Conservation (phyloP, 2,113 vertebrate genomes). For the Callospermophilus lateralis region DNA sequence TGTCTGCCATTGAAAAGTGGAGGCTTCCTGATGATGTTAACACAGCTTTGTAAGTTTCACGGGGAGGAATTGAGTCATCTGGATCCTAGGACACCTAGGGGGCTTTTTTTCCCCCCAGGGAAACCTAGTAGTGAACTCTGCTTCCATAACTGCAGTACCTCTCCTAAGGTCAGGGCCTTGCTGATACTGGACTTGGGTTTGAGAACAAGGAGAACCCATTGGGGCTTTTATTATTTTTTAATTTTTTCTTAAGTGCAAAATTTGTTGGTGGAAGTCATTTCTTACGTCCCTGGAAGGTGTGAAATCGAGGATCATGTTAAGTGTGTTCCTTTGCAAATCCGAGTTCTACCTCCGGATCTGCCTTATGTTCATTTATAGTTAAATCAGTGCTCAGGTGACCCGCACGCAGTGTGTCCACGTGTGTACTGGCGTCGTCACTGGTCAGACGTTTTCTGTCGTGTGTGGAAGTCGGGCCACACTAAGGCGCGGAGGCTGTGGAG, state of each 20-base stretch:
- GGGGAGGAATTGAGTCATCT: background rate
- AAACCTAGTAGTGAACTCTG: background rate
- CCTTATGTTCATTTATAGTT: too few species aligned
- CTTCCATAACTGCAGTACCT: background rate
- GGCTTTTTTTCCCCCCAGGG: background rate
- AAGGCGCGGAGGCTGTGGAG: too few species aligned
- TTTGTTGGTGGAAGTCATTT: background rate
- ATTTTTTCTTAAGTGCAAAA: background rate
- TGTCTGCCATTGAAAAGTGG: background rate
- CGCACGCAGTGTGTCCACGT: too few species aligned
- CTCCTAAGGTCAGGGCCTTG: background rate
- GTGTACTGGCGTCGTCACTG: too few species aligned
- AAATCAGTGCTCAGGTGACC: too few species aligned
- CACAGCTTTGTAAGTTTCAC: background rate
- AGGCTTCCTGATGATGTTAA: background rate
- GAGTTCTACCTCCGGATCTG: too few species aligned
- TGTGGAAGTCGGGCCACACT: too few species aligned
- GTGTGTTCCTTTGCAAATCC: background rate
- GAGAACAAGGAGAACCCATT: background rate
- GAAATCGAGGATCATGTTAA: background rate
- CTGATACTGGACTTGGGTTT: background rate
- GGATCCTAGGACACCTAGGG: background rate
- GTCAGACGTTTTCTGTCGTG: too few species aligned
- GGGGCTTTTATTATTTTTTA: background rate
- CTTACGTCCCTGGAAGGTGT: background rate